Evolutionary conservation across 2,113 vertebrate genomes (phyloP), one percentile per base, ranked within the genome.

Genomic region (Poeciliopsis prolifica): DNA sequence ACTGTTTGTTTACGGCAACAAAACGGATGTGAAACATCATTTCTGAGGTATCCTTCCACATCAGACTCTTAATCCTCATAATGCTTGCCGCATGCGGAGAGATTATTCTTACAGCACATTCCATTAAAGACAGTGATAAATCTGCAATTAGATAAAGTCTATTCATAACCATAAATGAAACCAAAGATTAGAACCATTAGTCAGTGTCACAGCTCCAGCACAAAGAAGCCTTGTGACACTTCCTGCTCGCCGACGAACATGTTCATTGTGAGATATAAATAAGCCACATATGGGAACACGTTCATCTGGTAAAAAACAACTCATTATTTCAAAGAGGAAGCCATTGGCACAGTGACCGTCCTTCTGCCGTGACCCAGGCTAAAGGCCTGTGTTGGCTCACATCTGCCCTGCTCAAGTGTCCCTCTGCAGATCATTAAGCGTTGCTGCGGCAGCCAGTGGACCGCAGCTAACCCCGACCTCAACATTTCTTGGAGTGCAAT

Each of bases 121-220:
- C 66, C 61, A 68, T 14, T 51, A 40, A 22, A 68, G 90, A 89
- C 91, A 91, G 71, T 89, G 92, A 92, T 82, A 80, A 88, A 92
- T 88, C 83, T 76, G 17, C 84, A 89, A 90, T 91, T 90, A 85
- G 22, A 72, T 40, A 71, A 70, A 65, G 72, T 90, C 89, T 91
- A 87, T 92, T 92, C 77, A 79, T 85, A 86, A 90, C 82, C 75
- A 33, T 71, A 87, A 89, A 93, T 89, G 51, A 88, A 84, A 19
- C 51, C 77, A 82, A 83, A 89, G 82, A 87, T 84, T 83, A 82
- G 80, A 72, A 7, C 74, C 85, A 83, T 92, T 86, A 19, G 61
- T 92, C 92, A 89, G 65, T 91, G 91, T 90, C 88, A 31, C 42
- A 13, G 79, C 63, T n/a, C 28, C 61, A 37, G 78, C 61, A 9